phyloP scores from a whole-genome alignment of 2,797 vertebrate species.

The Morelia viridis region DNA sequence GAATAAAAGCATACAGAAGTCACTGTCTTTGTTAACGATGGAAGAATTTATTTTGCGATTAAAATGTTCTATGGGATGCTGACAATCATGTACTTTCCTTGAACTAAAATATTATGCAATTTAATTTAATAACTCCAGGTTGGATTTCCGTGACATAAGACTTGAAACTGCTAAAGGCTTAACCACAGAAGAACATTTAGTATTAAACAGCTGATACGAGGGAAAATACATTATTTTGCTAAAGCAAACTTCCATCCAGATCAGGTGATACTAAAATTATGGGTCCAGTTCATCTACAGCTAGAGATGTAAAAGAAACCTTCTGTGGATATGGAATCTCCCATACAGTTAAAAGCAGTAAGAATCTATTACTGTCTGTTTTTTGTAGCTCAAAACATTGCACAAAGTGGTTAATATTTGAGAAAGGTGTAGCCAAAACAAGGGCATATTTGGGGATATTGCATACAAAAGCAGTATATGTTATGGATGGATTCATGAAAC shows the following conservation, averaged over 20 bases:
- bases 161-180: not conserved
- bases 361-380: too few species aligned
- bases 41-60: not conserved
- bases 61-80: not conserved
- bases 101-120: not conserved
- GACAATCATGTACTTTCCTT: not conserved
- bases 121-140: not conserved
- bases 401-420: too few species aligned
- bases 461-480: too few species aligned
- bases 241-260: not conserved
- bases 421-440: too few species aligned
- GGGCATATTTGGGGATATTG: too few species aligned
- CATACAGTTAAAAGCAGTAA: too few species aligned
- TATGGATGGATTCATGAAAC: too few species aligned
- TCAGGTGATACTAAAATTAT: not conserved
- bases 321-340: too few species aligned
- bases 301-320: too few species aligned
- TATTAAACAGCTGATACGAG: not conserved
- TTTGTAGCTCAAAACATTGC: too few species aligned
- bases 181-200: not conserved
- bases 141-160: not conserved
- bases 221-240: not conserved
- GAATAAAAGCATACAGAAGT: not conserved
- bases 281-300: too few species aligned
- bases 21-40: not conserved